Percentiles rank a stretch among this genome's conserved stretches.
Conservation (phyloP, 1,140 invertebrate species). For the Scaptomyza pallida region DNA sequence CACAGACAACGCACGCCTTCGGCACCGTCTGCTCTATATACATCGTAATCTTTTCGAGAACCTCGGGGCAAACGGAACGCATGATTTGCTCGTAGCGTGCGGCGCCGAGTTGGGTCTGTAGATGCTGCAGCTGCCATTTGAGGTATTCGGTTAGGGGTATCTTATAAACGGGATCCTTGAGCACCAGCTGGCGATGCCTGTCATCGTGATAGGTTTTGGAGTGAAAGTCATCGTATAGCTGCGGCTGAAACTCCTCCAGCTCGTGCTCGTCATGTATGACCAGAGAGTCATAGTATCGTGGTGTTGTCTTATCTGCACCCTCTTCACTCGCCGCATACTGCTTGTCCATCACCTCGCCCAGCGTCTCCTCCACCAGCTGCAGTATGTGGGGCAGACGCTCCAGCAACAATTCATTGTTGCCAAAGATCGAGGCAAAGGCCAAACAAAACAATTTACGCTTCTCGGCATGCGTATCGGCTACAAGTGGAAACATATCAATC, state of each 20-base stretch:
- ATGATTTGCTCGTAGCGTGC: conserved; percentile 89
- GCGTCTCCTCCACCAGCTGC: conserved; percentile 90
- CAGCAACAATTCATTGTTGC: conserved; percentile 88
- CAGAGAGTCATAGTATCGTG: conserved; percentile 73
- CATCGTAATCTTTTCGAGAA: conserved; percentile 87
- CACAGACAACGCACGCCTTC: conserved; percentile 66
- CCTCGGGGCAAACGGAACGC: conserved; percentile 87
- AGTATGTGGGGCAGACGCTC: conserved; percentile 91
- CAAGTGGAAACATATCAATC: conserved; percentile 91
- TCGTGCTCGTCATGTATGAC: conserved; percentile 79
- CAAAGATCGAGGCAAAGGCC: conserved; percentile 91
- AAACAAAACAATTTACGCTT: conserved; percentile 92
- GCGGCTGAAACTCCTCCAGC: conserved; percentile 66
- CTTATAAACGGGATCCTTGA: conserved; percentile 89
- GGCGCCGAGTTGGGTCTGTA: conserved; percentile 87
- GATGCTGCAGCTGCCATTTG: conserved; percentile 86
- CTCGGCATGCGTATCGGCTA: conserved; percentile 91
- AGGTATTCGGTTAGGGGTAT: conserved; percentile 89
- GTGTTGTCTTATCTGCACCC: conserved; percentile 49
- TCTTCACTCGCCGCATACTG: conserved; percentile 83
- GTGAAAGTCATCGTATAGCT: conserved; percentile 67
- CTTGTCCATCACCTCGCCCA: conserved; percentile 93
- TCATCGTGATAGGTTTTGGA: conserved; percentile 83
- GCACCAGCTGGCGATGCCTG: conserved; percentile 86
- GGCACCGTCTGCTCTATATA: conserved; percentile 76